Percentiles rank a stretch among this genome's conserved stretches.
Conservation (phyloP, 2,797 vertebrate genomes). For the Hafferia zeledoni region DNA sequence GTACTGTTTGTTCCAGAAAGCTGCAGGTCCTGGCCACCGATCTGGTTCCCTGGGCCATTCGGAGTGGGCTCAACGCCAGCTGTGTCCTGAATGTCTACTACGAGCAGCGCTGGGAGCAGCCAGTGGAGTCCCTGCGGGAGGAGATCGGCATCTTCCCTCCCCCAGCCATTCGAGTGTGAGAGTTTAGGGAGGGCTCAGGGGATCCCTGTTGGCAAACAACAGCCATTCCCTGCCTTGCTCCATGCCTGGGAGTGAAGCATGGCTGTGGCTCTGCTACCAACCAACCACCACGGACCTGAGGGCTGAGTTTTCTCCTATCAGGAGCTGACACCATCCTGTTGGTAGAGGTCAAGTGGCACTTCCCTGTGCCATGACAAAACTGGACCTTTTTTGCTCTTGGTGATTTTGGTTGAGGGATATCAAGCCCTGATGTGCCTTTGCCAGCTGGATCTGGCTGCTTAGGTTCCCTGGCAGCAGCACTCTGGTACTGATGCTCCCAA, state of each 20-base stretch:
- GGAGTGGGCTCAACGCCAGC: slow-evolving; percentile 77
- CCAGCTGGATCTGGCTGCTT: background rate
- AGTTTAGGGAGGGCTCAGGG: background rate
- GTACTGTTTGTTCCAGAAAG: slow-evolving; percentile 70
- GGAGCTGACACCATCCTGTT: background rate
- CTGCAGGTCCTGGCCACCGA: slow-evolving; percentile 79
- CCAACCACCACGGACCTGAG: rapidly evolving
- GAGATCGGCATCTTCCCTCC: slow-evolving; percentile 88
- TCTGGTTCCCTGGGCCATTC: slow-evolving; percentile 90
- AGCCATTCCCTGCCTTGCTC: rapidly evolving
- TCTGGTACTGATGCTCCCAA: background rate
- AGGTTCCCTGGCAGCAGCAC: background rate
- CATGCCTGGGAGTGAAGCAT: rapidly evolving
- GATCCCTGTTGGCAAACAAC: background rate
- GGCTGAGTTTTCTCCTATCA: background rate
- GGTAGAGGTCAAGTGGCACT: background rate
- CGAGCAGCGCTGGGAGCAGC: slow-evolving; percentile 92
- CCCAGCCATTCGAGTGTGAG: background rate
- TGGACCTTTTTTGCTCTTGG: background rate
- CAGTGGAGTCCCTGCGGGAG: slow-evolving; percentile 81
- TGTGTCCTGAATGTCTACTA: slow-evolving; percentile 91
- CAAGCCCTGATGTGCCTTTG: background rate
- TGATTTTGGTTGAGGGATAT: background rate
- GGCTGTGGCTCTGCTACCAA: background rate
- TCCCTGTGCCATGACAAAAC: background rate